Base-by-base conservation (phyloP, 2,113 vertebrate species). In the Herpailurus yagouaroundi region DNA sequence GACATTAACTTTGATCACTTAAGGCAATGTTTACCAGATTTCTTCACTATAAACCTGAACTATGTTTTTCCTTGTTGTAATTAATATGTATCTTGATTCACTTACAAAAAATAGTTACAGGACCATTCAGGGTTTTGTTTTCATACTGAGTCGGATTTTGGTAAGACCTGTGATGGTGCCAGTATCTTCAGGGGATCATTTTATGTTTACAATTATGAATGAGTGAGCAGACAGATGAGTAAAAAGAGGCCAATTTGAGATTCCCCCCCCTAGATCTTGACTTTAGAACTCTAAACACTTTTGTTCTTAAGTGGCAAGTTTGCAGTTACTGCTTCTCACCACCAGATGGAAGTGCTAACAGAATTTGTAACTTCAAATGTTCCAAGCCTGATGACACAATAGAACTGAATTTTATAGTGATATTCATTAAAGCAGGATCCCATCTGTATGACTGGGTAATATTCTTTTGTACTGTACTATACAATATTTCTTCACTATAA, bases 361-460 rank as follows among this genome's bases (percentile, higher is more conserved):
- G 38, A 71, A 36, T 5, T 94, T 89, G 15, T 80, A 86, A 90
- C 23, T 71, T 88, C 3, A 45, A 3, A 27, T 12, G 16, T 89
- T 97, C 76, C 14, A 91, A 93, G n/a, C 14, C 63, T 95, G 48
- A 66, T 82, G 38, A 68, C 29, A 96, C 45, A 80, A 77, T 36
- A 81, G 16, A 74, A 77, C 38, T 97, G 36, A 92, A 91, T 95
- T 95, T 88, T 76, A 86, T 45, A 74, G 31, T 92, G 80, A 23
- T 92, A 18, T 15, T 91, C 38, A 50, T 95, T 71, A 60, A 94
- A 96, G 55, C 68, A 52, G 3, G 23, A 89, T 92, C 89, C 66
- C 89, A 15, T 29, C 18, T 69, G 21, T 71, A 48, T 86, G 76
- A 68, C 27, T 12, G 87, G 7, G 48, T 88, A 94, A 66, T 96